Percentiles rank a stretch among this genome's conserved stretches.
Evolutionary conservation across 2,888 invertebrate genomes (phyloP).

Genomic region (Sepiola atlantica): DNA sequence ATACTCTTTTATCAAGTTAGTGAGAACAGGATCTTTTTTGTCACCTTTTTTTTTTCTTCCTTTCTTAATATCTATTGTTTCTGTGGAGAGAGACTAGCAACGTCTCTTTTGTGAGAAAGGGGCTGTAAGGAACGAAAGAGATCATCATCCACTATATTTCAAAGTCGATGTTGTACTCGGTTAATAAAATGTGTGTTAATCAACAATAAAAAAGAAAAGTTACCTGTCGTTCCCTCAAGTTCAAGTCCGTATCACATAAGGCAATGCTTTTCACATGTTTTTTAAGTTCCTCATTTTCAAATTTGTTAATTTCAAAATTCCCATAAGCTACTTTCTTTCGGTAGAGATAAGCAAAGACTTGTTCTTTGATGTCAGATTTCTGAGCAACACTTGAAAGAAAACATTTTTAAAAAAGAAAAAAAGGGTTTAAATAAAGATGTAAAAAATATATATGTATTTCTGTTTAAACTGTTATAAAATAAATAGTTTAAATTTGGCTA

Average conservation of each 20-base stretch:
- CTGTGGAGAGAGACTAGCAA: too few relatives aligned
- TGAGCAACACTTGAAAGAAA: constrained; percentile 62
- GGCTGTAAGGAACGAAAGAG: too few relatives aligned
- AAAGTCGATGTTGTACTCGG: too few relatives aligned
- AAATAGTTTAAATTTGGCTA: neutral
- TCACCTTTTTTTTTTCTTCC: too few relatives aligned
- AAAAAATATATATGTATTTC: neutral
- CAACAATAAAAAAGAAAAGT: neutral
- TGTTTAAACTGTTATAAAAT: neutral
- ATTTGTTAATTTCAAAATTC: constrained; percentile 63
- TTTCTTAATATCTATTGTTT: too few relatives aligned
- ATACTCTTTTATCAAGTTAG: too few relatives aligned
- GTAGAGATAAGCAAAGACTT: constrained; percentile 59
- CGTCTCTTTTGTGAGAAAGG: too few relatives aligned
- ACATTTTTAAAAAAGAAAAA: neutral
- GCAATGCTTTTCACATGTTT: constrained; percentile 68
- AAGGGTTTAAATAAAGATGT: neutral
- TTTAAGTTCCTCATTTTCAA: constrained; percentile 64
- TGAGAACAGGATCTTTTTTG: too few relatives aligned
- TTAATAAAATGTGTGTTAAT: neutral
- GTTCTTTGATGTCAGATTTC: constrained; percentile 59
- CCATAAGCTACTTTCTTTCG: constrained; percentile 59
- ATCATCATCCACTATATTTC: too few relatives aligned
- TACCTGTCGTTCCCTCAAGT: constrained; percentile 58
- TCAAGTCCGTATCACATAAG: constrained; percentile 65